phyloP scores from a whole-genome alignment of 1,140 invertebrate species.

The Macrobrachium rosenbergii region DNA sequence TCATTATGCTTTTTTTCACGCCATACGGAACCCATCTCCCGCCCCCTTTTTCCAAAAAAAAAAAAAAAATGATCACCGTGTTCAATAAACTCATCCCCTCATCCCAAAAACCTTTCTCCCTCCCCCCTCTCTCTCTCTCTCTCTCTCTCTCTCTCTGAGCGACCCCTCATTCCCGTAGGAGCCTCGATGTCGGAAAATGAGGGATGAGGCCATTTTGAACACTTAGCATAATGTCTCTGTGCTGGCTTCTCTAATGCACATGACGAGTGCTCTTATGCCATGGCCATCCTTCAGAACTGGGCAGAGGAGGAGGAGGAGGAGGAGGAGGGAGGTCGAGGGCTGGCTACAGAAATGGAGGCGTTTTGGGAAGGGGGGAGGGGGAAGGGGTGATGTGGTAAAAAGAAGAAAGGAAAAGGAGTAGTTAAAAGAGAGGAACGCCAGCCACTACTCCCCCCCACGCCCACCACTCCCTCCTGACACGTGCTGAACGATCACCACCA shows the following conservation, averaged over 20 bases:
- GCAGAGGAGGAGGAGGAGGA: not conserved
- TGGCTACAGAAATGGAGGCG: not conserved
- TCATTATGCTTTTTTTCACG: too few relatives aligned
- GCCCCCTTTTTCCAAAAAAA: too few relatives aligned
- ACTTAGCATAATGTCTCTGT: constrained; percentile 51
- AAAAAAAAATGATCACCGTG: too few relatives aligned
- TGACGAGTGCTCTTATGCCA: constrained; percentile 53
- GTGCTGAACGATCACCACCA: too few relatives aligned
- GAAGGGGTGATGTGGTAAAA: not conserved
- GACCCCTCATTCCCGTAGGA: not conserved
- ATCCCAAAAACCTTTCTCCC: not conserved
- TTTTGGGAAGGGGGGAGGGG: not conserved
- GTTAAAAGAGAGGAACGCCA: constrained; percentile 8
- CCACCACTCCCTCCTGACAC: too few relatives aligned
- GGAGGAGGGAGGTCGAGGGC: not conserved
- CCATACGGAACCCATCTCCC: too few relatives aligned
- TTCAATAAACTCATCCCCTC: too few relatives aligned
- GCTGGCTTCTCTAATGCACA: constrained; percentile 44
- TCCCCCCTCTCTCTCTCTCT: not conserved
- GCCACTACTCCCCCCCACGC: too few relatives aligned
- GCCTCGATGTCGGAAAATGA: constrained; percentile 42
- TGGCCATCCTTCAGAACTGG: constrained; percentile 42
- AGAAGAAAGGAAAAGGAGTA: not conserved
- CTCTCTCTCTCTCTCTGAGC: not conserved
- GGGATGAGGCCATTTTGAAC: constrained; percentile 51